Conservation (phyloP, 2,113 vertebrate genomes). For the Oreocharis arfaki region DNA sequence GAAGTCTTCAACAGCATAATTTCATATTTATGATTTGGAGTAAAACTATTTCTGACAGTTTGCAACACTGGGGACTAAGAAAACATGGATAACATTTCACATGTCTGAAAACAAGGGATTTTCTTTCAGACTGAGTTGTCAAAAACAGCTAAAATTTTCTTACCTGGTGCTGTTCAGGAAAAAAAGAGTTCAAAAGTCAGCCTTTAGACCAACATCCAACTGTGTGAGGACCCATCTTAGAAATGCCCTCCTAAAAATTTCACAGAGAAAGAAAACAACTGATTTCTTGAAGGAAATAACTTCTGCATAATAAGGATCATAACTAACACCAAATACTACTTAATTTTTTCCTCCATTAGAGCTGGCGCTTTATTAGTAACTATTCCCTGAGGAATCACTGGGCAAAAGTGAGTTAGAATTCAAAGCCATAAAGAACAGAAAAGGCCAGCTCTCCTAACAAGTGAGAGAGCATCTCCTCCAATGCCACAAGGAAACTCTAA, state of each 20-base stretch:
- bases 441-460: background rate
- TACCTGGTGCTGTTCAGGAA: background rate
- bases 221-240: background rate
- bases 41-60: background rate
- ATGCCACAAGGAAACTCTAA: background rate
- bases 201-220: background rate
- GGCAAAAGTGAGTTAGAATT: background rate
- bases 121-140: background rate
- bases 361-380: background rate
- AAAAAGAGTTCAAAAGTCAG: background rate
- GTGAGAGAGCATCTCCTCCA: background rate
- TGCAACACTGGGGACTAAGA: background rate
- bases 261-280: background rate
- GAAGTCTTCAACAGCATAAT: background rate
- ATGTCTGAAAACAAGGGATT: background rate
- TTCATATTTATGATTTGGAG: background rate
- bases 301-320: background rate
- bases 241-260: background rate
- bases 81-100: background rate
- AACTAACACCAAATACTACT: background rate
- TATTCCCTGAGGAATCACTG: background rate
- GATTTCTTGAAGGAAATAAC: background rate
- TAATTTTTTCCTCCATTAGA: background rate
- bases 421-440: background rate
- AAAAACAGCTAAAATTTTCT: background rate